Evolutionary conservation across 2,797 vertebrate genomes (phyloP).

Genomic region (Pelochelys cantorii): DNA sequence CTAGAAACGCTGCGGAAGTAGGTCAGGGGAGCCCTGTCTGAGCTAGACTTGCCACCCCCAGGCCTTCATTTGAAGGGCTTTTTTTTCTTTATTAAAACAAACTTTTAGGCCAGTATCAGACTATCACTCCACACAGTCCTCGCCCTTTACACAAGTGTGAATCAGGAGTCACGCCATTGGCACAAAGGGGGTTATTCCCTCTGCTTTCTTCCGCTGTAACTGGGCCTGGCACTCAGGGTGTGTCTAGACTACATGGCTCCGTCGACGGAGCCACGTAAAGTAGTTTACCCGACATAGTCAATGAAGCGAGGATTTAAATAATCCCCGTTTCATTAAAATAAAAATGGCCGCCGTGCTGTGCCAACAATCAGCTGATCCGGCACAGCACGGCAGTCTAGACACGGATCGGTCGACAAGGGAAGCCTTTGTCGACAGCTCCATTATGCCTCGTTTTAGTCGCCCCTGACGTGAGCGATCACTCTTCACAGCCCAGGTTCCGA

Average conservation of each 20-base stretch:
- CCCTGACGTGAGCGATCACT: not conserved
- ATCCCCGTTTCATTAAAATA: too few species aligned
- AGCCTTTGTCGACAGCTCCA: too few species aligned
- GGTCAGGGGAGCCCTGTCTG: not conserved
- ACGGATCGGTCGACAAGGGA: too few species aligned
- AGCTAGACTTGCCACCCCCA: fast-evolving
- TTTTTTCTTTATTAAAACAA: not conserved
- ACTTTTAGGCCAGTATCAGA: not conserved
- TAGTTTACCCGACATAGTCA: too few species aligned
- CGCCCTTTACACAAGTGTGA: fast-evolving
- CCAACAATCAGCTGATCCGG: too few species aligned
- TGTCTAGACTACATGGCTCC: too few species aligned
- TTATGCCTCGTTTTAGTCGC: not conserved
- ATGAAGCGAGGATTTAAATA: too few species aligned
- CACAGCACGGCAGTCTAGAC: too few species aligned
- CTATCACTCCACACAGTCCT: not conserved
- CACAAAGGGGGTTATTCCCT: not conserved
- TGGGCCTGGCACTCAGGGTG: too few species aligned
- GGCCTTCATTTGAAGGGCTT: not conserved
- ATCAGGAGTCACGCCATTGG: not conserved
- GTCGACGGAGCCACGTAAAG: too few species aligned
- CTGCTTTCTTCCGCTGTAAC: too few species aligned
- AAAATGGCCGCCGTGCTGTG: too few species aligned
- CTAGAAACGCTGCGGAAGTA: not conserved
- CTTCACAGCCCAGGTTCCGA: not conserved